A percentile compares a stretch with the other conserved stretches of the same genome.
Evolutionary conservation across 92 coral and sea anemone genomes (phyloP).

Genomic region (Meandrina meandrites): DNA sequence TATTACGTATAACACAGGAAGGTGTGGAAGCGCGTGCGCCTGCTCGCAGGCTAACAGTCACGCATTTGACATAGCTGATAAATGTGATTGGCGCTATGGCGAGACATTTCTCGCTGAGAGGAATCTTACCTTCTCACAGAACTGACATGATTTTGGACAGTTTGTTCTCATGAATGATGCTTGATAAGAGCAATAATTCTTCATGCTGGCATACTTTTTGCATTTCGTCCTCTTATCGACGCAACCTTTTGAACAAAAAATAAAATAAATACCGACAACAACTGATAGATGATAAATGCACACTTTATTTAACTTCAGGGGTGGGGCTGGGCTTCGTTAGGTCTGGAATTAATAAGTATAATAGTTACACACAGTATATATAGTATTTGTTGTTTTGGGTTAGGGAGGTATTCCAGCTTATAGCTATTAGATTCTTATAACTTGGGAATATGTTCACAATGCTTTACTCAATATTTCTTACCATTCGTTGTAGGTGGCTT

Average conservation of each 20-base stretch:
- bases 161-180: constrained; percentile 40
- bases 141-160: constrained; percentile 69
- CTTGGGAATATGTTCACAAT: not conserved
- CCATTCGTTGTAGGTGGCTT: constrained; percentile 15
- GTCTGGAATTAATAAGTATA: too few species aligned
- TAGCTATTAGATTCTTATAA: not conserved
- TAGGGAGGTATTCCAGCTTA: too few species aligned
- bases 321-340: too few species aligned
- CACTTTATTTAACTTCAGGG: not conserved
- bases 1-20: too few species aligned
- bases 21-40: too few species aligned
- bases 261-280: not conserved
- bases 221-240: constrained; percentile 30
- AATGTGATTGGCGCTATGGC: not conserved
- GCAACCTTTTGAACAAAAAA: constrained; percentile 20
- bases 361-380: too few species aligned
- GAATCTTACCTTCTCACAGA: constrained; percentile 59
- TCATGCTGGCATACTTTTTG: constrained; percentile 1
- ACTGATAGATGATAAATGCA: not conserved
- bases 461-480: not conserved
- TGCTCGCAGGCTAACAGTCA: too few species aligned
- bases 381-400: too few species aligned
- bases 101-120: not conserved
- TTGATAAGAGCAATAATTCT: constrained; percentile 54
- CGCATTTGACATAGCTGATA: not conserved